A percentile compares a stretch with the other conserved stretches of the same genome.
Evolutionary conservation across 2,888 invertebrate species (phyloP).

Genomic region (Lasioglossum lativentre): DNA sequence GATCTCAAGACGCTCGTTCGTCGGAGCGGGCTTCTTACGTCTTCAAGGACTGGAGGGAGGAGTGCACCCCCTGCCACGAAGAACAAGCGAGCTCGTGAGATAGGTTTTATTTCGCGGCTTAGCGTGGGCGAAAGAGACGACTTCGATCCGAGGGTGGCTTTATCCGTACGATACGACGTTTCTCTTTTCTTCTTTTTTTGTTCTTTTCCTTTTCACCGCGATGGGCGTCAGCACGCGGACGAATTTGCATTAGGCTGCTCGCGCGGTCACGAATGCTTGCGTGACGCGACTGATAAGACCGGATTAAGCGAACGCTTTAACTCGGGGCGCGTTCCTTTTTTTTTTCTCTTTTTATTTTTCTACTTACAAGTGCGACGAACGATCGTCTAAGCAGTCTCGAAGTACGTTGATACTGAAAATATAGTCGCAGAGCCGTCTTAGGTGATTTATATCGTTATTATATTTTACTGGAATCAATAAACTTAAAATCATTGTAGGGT

Average conservation of each 20-base stretch:
- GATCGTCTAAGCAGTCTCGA: conserved; percentile 12
- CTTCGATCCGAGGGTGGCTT: conserved; percentile 60
- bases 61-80: neutral
- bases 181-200: conserved; percentile 34
- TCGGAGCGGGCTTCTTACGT: conserved; percentile 15
- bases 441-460: no score
- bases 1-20: conserved; percentile 36
- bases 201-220: conserved; percentile 25
- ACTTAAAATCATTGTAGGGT: no score
- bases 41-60: neutral
- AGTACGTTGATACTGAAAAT: neutral
- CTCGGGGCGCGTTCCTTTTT: conserved; percentile 40
- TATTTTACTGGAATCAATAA: no score
- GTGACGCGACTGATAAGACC: conserved; percentile 77
- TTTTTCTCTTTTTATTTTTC: no score
- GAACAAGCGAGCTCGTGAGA: conserved; percentile 47
- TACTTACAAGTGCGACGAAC: conserved; percentile 40
- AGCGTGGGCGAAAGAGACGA: conserved; percentile 61
- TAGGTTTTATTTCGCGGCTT: conserved; percentile 75
- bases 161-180: conserved; percentile 56
- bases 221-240: conserved; percentile 41
- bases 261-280: conserved; percentile 70
- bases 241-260: conserved; percentile 73
- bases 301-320: conserved; percentile 67
- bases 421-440: neutral